Conservation (phyloP, 2,797 vertebrate species). For the Mus caroli region DNA sequence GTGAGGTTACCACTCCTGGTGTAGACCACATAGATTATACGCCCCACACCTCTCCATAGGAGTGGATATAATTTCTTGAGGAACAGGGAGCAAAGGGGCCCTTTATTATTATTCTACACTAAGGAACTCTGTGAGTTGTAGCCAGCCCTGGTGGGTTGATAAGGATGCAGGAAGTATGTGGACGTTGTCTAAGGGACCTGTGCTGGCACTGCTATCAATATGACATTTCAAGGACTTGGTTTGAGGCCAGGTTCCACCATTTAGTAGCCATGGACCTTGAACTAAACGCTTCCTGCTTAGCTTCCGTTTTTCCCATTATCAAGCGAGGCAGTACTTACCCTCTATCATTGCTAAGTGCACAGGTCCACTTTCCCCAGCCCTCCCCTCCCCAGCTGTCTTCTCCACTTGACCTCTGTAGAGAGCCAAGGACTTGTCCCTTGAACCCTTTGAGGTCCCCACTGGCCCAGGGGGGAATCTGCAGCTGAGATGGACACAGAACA, state of each 20-base stretch:
- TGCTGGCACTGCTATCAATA: neutral
- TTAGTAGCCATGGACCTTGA: neutral
- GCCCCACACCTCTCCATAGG: neutral
- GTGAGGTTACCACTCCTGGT: neutral
- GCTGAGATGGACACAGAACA: neutral
- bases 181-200: neutral
- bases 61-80: neutral
- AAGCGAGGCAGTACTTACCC: neutral
- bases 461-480: neutral
- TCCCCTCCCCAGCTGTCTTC: neutral
- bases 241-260: neutral
- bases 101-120: neutral
- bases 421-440: neutral
- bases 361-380: neutral
- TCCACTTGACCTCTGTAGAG: neutral
- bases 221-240: neutral
- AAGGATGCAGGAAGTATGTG: neutral
- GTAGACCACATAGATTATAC: neutral
- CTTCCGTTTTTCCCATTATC: neutral
- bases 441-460: too few relatives aligned
- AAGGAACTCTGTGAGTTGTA: neutral
- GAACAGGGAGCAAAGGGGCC: accelerated
- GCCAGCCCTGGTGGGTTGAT: neutral
- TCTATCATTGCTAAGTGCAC: neutral
- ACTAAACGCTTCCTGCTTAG: neutral